Conservation (phyloP, 1,140 invertebrate species). For the Radopholus similis region DNA sequence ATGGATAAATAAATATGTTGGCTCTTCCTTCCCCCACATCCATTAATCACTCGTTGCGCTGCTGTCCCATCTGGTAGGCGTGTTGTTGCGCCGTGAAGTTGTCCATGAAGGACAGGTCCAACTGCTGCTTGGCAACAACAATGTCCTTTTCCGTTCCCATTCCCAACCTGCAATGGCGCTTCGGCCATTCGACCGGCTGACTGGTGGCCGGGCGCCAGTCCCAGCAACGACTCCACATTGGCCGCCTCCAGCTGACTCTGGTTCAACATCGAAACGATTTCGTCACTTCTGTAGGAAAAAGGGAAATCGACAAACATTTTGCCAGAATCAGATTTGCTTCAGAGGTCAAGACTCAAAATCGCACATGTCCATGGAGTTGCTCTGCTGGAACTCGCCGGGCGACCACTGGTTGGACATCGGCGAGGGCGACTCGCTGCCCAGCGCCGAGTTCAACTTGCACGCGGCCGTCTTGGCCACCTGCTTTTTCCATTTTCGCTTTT, state of each 20-base stretch:
- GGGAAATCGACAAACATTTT: conserved; percentile 25
- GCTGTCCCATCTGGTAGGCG: not conserved
- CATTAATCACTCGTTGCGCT: not conserved
- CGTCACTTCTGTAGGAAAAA: conserved; percentile 44
- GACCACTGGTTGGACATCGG: conserved; percentile 58
- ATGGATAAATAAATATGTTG: not conserved
- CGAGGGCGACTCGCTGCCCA: conserved; percentile 55
- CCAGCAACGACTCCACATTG: conserved; percentile 56
- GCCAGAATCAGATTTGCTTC: not conserved
- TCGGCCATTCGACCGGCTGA: conserved; percentile 2
- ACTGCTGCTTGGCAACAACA: conserved; percentile 41
- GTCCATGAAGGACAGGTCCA: conserved; percentile 58
- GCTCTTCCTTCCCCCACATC: not conserved
- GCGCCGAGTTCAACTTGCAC: conserved; percentile 40
- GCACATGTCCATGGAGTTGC: conserved; percentile 56
- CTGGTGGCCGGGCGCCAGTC: conserved; percentile 34
- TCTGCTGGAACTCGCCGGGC: conserved; percentile 48
- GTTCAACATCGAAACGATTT: conserved; percentile 43
- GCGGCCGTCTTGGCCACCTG: conserved; percentile 50
- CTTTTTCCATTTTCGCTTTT: too few relatives aligned
- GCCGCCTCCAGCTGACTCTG: conserved; percentile 41
- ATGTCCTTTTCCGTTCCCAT: not conserved
- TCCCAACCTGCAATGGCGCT: conserved; percentile 25
- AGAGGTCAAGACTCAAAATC: conserved; percentile 22
- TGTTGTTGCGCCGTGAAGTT: conserved; percentile 12